Evolutionary conservation across 2,888 invertebrate genomes (phyloP).

Genomic region (Watsonalla cultraria): DNA sequence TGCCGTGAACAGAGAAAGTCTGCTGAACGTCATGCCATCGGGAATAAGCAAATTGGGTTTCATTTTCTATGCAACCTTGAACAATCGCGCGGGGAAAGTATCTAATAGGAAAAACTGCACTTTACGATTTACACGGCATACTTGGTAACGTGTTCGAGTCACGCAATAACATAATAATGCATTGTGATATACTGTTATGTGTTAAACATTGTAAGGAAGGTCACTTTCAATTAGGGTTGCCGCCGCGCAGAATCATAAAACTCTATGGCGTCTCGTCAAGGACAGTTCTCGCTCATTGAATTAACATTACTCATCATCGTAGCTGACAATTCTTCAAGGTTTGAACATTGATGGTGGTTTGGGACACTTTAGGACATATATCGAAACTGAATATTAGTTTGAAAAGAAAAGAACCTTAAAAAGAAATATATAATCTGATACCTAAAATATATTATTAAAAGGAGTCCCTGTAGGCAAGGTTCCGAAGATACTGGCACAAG

Average conservation of each 20-base stretch:
- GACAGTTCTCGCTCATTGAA: no score
- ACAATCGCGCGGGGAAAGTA: slow-evolving; percentile 26
- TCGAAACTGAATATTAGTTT: no score
- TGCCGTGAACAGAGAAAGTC: slow-evolving; percentile 64
- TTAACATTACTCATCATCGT: no score
- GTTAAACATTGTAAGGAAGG: not conserved
- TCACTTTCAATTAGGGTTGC: not conserved
- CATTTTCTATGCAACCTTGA: slow-evolving; percentile 51
- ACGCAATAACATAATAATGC: not conserved
- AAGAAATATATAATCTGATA: no score
- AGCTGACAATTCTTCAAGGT: no score
- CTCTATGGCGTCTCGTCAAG: no score
- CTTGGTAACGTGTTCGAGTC: not conserved
- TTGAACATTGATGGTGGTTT: no score
- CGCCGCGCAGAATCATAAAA: not conserved
- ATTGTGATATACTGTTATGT: not conserved
- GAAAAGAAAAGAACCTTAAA: no score
- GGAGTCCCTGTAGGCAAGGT: no score
- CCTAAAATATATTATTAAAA: no score
- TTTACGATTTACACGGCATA: slow-evolving; percentile 5
- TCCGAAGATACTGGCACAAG: no score
- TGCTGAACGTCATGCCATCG: slow-evolving; percentile 27
- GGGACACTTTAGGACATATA: no score
- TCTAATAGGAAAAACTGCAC: slow-evolving; percentile 14
- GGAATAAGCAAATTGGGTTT: slow-evolving; percentile 53